A percentile compares a stretch with the other conserved stretches of the same genome.
Conservation (phyloP, 2,113 vertebrate genomes). For the Oceanodroma tethys region DNA sequence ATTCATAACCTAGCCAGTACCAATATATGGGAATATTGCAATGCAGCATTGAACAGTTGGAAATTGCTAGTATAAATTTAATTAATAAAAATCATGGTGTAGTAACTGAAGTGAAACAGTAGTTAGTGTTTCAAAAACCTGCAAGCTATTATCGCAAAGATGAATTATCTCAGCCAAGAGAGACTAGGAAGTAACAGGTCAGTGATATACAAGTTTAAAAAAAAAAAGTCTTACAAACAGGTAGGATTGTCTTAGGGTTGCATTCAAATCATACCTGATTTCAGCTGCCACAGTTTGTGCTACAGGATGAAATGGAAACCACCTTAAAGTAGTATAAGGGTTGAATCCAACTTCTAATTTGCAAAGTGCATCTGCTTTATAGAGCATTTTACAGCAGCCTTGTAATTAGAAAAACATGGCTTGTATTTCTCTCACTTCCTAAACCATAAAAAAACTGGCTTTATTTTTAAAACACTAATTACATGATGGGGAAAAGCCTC, state of each 20-base stretch:
- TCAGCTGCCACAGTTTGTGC: background rate
- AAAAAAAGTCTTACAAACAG: background rate
- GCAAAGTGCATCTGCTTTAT: constrained; percentile 66
- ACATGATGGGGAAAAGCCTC: constrained; percentile 13
- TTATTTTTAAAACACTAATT: constrained; percentile 69
- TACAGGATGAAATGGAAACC: background rate
- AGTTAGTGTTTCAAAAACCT: background rate
- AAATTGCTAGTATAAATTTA: background rate
- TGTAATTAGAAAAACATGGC: constrained; percentile 62
- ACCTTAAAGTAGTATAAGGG: constrained; percentile 15
- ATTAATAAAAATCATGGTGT: background rate
- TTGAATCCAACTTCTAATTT: constrained; percentile 62
- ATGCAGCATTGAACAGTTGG: background rate
- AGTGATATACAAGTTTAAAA: background rate
- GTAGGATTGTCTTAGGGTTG: background rate
- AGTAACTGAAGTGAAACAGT: background rate
- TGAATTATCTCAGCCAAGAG: background rate
- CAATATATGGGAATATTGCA: background rate
- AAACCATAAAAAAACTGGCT: constrained; percentile 23
- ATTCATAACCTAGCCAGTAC: too few species aligned
- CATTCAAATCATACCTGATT: constrained; percentile 40
- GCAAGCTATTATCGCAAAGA: background rate
- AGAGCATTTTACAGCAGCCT: constrained; percentile 49
- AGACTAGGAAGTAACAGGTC: background rate
- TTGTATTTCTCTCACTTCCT: constrained; percentile 48